These are phyloP conservation scores for Heliconius congener DNA, from an alignment of 1,140 invertebrate genomes.

Conservation along the genomic window DNA sequence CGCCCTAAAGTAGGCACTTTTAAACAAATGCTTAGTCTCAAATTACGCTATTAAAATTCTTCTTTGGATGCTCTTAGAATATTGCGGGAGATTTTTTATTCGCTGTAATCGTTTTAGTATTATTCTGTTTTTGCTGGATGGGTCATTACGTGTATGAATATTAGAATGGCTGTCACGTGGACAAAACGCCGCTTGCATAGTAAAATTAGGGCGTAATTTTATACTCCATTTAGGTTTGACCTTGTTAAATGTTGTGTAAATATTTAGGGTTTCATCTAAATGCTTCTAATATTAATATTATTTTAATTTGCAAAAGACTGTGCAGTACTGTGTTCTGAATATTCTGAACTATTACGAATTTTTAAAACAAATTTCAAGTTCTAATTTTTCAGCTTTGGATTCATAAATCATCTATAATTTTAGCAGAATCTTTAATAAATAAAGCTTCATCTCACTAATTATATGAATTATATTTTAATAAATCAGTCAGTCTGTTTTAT, in stretches of 20 bases:
- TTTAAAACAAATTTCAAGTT: neutral
- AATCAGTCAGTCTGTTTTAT: neutral
- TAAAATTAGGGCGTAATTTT: slow-evolving; percentile 1
- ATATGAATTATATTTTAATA: neutral
- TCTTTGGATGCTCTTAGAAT: slow-evolving; percentile 30
- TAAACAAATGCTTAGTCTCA: slow-evolving; percentile 34
- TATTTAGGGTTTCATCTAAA: neutral
- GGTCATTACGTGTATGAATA: slow-evolving; percentile 19
- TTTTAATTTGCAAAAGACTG: no score
- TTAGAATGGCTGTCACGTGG: slow-evolving; percentile 22
- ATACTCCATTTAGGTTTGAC: neutral
- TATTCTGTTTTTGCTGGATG: slow-evolving; percentile 26
- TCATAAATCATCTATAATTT: neutral
- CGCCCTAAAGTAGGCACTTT: slow-evolving; percentile 30
- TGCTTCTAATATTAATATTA: neutral
- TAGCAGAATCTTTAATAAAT: neutral
- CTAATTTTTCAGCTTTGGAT: neutral
- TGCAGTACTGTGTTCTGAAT: no score
- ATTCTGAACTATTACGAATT: neutral
- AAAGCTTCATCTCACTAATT: neutral
- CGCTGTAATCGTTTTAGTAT: slow-evolving; percentile 13
- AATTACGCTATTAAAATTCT: slow-evolving; percentile 39
- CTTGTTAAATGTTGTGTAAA: neutral
- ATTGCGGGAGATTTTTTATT: slow-evolving; percentile 29
- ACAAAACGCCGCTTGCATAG: slow-evolving; percentile 18